A percentile compares a stretch with the other conserved stretches of the same genome.
These are phyloP conservation scores for Galeopsomyia nigrocyanea DNA, from an alignment of 2,888 invertebrate species.

Conservation along the genomic window DNA sequence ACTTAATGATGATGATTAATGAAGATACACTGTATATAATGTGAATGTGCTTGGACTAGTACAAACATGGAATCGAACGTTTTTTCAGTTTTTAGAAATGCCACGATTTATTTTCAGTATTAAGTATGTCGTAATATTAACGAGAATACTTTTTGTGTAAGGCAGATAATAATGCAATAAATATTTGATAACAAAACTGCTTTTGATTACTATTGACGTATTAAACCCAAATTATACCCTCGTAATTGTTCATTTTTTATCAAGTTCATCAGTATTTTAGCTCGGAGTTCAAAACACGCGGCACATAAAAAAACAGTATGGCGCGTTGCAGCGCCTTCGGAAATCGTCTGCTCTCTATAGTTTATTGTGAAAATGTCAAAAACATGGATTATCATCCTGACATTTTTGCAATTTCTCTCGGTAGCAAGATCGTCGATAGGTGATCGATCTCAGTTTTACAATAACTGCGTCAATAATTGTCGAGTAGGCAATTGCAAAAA, in stretches of 20 bases:
- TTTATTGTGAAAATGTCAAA: slow-evolving; percentile 37
- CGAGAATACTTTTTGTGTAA: slow-evolving; percentile 36
- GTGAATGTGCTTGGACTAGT: slow-evolving; percentile 39
- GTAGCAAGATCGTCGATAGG: slow-evolving; percentile 66
- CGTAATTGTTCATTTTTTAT: neutral
- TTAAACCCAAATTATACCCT: neutral
- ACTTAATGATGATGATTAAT: slow-evolving; percentile 15
- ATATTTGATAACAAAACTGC: slow-evolving; percentile 31
- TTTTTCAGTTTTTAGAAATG: slow-evolving; percentile 31
- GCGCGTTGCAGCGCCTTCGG: slow-evolving; percentile 5
- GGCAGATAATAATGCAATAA: slow-evolving; percentile 38
- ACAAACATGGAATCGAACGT: slow-evolving; percentile 30
- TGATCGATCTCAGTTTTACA: slow-evolving; percentile 73
- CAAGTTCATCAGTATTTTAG: too few relatives aligned
- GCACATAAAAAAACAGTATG: slow-evolving; percentile 1
- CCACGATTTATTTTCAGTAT: slow-evolving; percentile 36
- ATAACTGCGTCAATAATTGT: slow-evolving; percentile 72
- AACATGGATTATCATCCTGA: slow-evolving; percentile 34
- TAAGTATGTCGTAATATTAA: slow-evolving; percentile 35
- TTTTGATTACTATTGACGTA: neutral
- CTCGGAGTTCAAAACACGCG: too few relatives aligned
- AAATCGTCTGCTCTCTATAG: slow-evolving; percentile 44
- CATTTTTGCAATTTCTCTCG: slow-evolving; percentile 33
- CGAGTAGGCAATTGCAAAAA: slow-evolving; percentile 69
- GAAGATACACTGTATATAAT: slow-evolving; percentile 32